Base-by-base conservation (phyloP, 2,797 vertebrate species). In the Tenualosa ilisha region DNA sequence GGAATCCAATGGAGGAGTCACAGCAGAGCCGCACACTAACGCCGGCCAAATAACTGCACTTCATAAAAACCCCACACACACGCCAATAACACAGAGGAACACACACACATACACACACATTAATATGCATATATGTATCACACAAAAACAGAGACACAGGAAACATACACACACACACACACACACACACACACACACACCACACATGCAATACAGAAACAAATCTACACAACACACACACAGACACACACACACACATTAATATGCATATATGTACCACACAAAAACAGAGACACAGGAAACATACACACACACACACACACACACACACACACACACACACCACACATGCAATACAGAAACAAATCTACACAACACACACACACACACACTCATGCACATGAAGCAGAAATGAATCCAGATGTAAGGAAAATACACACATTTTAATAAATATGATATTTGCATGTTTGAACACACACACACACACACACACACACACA, bases 11-110 rank as follows among this genome's bases (percentile, higher is more conserved):
- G 95, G 97, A 97, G 97, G 96, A 96, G 95, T 92, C 90, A 93
- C 96, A 95, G 96, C 95, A 79, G 95, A 94, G 95, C 96, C 96
- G 96, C 95, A 91, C 94, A 94, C 93, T 93, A 96, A 93, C 94
- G 94, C 94, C 95, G 94, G 97, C 97, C 97, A 98, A 98, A 97
- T 97, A 97, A 95, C 96, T 96, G 95, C 96, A 95, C 96, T 95
- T 96, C 96, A 96, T 88, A 88, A 89, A 89, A 91, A 86, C 84
- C 86, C 88, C 85, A 83, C 95, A 93, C 93, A 87, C 72, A 46
- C 2, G 7, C 72, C 72, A 79, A 5, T 37, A 1, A 24, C 59
- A 63, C 72, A 79, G 2, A 8, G 1, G 22, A 6, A 37, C 15
- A 37, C 26, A 79, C 37, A 75, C 68, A 75, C 6, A 22, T 40